Base-by-base conservation (phyloP, 1,140 invertebrate genomes). In the Marisa cornuarietis region DNA sequence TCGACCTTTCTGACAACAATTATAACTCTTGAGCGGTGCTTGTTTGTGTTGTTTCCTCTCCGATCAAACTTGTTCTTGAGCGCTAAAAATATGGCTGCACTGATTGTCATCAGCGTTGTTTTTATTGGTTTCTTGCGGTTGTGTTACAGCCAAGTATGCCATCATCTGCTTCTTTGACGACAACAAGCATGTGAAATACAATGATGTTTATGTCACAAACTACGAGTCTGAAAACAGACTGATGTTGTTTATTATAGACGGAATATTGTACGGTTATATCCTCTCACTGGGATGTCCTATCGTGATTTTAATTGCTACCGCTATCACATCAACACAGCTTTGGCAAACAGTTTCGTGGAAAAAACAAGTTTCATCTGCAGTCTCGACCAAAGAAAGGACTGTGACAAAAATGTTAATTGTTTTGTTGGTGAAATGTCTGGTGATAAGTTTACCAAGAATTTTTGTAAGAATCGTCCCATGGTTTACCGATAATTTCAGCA, bases 351-450 rank as follows among this genome's bases (percentile, higher is more conserved):
- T 54, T 14, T 42, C 51, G n/a, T 73, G 71, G 71, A 24, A 54
- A 10, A 24, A 49, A 20, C 51, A 24, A 54, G 24, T n/a, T 20
- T 54, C 71, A 3, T 73, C 71, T 6, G 52, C 51, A 5, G 24
- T 52, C 18, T 54, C 71, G 52, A 10, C 71, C 49, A 24, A 54
- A n/a, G 71, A 73, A 22, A 42, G 52, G 6, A 54, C 71, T 14
- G 51, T 73, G 22, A 73, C 71, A 22, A 73, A 73, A 54, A 73
- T 73, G 71, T 49, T 73, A 49, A 54, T 73, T 24, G 71, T 22
- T n/a, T 54, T n/a, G 0, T 73, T 49, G 22, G 26, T 73, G 24
- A 20, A 54, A 13, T 73, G 24, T 54, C 52, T 73, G 51, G 16
- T 54, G 20, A 54, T 49, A 24, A 54, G 52, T 18, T 73, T 73